These are phyloP conservation scores for Tadarida brasiliensis DNA, from an alignment of 2,797 vertebrate genomes.

Conservation along the genomic window DNA sequence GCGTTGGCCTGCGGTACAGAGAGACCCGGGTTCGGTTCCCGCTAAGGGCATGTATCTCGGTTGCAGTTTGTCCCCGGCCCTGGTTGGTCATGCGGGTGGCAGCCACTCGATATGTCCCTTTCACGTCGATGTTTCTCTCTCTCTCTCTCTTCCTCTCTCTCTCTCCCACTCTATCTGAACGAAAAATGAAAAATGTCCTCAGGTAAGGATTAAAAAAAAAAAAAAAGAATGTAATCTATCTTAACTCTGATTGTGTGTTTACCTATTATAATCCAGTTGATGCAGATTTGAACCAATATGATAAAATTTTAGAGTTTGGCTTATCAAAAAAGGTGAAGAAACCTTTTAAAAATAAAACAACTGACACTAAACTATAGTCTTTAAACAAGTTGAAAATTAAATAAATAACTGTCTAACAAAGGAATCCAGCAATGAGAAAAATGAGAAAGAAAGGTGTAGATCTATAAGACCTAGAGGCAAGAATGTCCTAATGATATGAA, in stretches of 20 bases:
- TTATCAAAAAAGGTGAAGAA: neutral
- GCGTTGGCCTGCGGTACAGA: too few relatives aligned
- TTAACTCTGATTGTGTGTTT: neutral
- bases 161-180: too few relatives aligned
- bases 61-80: too few relatives aligned
- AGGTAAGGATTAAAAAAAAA: too few relatives aligned
- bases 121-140: too few relatives aligned
- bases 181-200: too few relatives aligned
- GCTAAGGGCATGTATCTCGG: too few relatives aligned
- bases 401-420: neutral
- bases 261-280: neutral
- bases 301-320: neutral
- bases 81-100: too few relatives aligned
- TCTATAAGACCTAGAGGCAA: neutral
- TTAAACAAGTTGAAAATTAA: neutral
- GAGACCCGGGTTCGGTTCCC: too few relatives aligned
- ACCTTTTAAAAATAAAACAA: neutral
- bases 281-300: neutral
- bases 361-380: neutral
- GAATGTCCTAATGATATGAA: neutral
- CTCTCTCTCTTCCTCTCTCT: too few relatives aligned
- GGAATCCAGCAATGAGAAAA: neutral
- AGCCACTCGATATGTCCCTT: too few relatives aligned
- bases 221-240: neutral
- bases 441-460: neutral